Percentiles rank a stretch among this genome's conserved stretches.
phyloP scores from a whole-genome alignment of 2,888 invertebrate genomes.

The Eupithecia subumbrata region DNA sequence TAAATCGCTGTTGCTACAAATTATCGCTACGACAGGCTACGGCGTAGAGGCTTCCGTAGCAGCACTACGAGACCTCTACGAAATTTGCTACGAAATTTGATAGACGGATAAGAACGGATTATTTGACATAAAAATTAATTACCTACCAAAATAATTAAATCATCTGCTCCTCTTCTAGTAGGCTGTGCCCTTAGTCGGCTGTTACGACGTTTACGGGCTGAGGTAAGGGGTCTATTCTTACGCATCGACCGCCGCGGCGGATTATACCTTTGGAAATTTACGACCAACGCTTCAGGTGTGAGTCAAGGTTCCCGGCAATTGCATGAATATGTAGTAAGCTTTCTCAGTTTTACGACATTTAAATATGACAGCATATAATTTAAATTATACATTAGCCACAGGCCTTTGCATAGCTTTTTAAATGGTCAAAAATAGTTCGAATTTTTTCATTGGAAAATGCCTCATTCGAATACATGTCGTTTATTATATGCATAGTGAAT shows the following conservation, averaged over 20 bases:
- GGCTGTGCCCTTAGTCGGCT: too few relatives aligned
- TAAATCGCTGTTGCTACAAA: neutral
- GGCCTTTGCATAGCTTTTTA: neutral
- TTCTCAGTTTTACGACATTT: slow-evolving; percentile 46
- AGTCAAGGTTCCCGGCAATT: slow-evolving; percentile 22
- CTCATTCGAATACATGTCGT: too few relatives aligned
- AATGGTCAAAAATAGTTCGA: too few relatives aligned
- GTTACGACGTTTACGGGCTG: neutral
- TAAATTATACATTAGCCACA: slow-evolving; percentile 42
- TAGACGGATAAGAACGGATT: neutral
- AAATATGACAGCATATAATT: slow-evolving; percentile 43
- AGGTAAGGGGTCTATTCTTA: neutral
- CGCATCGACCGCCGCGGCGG: neutral
- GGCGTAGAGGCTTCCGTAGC: neutral
- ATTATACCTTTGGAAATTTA: neutral
- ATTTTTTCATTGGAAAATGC: too few relatives aligned
- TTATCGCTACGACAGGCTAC: neutral
- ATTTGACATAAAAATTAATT: neutral
- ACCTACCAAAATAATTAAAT: neutral
- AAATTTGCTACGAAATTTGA: slow-evolving; percentile 1
- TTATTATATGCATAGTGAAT: too few relatives aligned
- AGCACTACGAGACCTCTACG: neutral
- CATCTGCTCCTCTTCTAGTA: neutral
- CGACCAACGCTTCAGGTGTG: neutral
- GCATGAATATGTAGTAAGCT: slow-evolving; percentile 44